Percentiles rank a stretch among this genome's conserved stretches.
These are phyloP conservation scores for Cydia pomonella DNA, from an alignment of 1,140 invertebrate species.

Conservation along the genomic window DNA sequence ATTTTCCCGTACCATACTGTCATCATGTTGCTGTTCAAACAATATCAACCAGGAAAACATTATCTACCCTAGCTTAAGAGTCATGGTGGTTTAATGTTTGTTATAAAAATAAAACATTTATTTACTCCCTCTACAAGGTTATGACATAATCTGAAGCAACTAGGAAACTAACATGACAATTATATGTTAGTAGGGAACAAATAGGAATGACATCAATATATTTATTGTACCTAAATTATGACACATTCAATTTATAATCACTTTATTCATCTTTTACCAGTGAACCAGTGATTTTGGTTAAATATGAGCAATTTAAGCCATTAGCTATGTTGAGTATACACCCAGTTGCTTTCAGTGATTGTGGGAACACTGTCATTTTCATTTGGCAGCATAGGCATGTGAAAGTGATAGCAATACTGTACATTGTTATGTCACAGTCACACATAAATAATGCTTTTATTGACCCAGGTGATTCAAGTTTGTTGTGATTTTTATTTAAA, in stretches of 20 bases:
- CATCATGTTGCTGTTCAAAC: not conserved
- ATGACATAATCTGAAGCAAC: not conserved
- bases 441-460: not conserved
- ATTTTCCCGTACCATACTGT: not conserved
- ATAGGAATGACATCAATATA: not conserved
- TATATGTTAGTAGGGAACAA: not conserved
- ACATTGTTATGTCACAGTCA: slow-evolving; percentile 30
- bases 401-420: slow-evolving; percentile 12
- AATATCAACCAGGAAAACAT: not conserved
- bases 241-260: not conserved
- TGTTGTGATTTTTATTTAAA: not conserved
- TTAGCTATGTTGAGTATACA: not conserved
- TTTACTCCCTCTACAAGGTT: not conserved
- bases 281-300: not conserved
- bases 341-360: not conserved
- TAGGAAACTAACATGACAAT: not conserved
- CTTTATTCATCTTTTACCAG: not conserved
- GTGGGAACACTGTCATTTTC: slow-evolving; percentile 22
- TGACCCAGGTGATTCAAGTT: not conserved
- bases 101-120: not conserved
- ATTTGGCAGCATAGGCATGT: slow-evolving; percentile 20
- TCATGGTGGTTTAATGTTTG: not conserved
- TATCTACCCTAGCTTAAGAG: not conserved
- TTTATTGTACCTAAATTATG: not conserved
- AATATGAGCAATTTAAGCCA: not conserved